Conservation (phyloP, 2,888 invertebrate genomes). For the Zhengitettix transpicula region DNA sequence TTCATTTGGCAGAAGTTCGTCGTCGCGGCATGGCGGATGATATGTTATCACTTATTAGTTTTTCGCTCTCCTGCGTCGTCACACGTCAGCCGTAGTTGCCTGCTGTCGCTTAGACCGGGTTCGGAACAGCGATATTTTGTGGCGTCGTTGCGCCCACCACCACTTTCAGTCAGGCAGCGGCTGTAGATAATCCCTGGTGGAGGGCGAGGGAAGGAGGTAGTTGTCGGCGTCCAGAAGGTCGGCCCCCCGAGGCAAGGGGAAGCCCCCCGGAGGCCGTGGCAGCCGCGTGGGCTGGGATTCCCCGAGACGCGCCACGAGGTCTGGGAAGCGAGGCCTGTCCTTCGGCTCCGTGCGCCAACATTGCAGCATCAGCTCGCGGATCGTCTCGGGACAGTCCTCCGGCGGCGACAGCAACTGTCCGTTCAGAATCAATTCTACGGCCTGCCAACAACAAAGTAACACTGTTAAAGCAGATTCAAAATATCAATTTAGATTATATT, state of each 20-base stretch:
- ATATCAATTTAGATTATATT: no score
- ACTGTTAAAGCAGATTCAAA: no score
- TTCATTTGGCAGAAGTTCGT: no score
- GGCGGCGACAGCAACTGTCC: conserved; percentile 67
- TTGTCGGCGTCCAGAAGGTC: conserved; percentile 46
- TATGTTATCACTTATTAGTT: no score
- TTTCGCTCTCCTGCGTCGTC: no score
- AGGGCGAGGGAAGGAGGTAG: conserved; percentile 40
- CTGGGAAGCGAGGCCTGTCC: conserved; percentile 54
- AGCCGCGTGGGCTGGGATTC: conserved; percentile 19
- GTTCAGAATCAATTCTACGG: conserved; percentile 59
- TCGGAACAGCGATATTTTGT: no score
- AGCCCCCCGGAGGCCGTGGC: conserved; percentile 21
- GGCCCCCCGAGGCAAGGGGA: conserved; percentile 18
- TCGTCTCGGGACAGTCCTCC: conserved; percentile 53
- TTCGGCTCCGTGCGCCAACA: conserved; percentile 71
- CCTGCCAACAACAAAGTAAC: conserved; percentile 30
- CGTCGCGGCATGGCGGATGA: no score
- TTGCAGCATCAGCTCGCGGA: conserved; percentile 57
- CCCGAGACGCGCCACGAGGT: conserved; percentile 47
- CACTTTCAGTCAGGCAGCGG: conserved; percentile 27
- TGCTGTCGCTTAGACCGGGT: no score
- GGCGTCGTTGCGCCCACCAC: no score
- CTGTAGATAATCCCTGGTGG: conserved; percentile 38
- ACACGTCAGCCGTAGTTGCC: no score